phyloP scores from a whole-genome alignment of 2,888 invertebrate genomes.

The Rhogogaster chlorosoma region DNA sequence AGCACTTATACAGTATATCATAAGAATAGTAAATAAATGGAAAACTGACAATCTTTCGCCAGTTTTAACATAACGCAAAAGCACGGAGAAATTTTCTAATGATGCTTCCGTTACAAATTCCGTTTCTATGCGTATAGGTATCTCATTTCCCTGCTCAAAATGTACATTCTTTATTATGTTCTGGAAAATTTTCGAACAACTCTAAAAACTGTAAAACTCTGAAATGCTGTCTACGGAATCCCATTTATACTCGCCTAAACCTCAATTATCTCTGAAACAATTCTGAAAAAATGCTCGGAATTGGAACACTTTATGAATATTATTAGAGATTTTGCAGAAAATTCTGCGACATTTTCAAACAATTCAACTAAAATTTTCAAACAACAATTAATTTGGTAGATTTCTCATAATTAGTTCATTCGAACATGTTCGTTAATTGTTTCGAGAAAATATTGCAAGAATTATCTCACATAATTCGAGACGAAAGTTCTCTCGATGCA shows the following conservation, averaged over 20 bases:
- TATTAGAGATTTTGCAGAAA: no score
- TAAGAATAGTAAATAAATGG: not conserved
- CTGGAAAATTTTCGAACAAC: not conserved
- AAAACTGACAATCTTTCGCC: not conserved
- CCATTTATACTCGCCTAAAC: not conserved
- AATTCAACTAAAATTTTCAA: no score
- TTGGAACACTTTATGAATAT: no score
- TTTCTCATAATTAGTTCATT: no score
- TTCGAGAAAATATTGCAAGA: no score
- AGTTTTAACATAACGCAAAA: not conserved
- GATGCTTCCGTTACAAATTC: not conserved
- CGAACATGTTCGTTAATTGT: no score
- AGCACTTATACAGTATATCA: not conserved
- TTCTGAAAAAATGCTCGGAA: not conserved
- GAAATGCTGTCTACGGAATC: not conserved
- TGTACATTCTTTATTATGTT: not conserved
- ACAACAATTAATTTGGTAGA: no score
- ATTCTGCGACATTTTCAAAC: no score
- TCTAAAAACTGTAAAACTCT: not conserved
- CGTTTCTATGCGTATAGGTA: not conserved
- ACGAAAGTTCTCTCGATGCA: no score
- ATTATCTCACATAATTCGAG: no score
- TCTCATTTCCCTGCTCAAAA: not conserved
- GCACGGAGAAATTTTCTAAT: not conserved
- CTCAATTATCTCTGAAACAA: not conserved